Evolutionary conservation across 2,888 invertebrate species (phyloP).

Genomic region (Agrilus cyanescens): DNA sequence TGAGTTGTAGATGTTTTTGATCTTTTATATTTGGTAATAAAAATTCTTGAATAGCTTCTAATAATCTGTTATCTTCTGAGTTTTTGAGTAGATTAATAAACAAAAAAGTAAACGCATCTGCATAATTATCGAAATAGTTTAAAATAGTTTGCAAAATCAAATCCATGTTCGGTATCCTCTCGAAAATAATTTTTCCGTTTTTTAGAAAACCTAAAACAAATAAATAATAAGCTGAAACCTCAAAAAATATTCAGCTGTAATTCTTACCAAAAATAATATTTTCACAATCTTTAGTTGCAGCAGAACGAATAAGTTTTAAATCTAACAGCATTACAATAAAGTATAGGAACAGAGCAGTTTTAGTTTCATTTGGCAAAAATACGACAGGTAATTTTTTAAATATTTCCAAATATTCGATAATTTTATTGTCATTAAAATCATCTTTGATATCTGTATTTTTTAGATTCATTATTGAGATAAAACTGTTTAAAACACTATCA

Average conservation of each 20-base stretch:
- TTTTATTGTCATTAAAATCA: conserved; percentile 14
- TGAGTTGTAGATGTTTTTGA: conserved; percentile 20
- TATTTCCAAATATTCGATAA: conserved; percentile 18
- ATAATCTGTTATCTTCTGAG: conserved; percentile 16
- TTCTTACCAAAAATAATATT: conserved; percentile 23
- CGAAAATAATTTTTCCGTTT: conserved; percentile 17
- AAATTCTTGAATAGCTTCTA: conserved; percentile 17
- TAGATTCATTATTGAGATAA: too few species aligned
- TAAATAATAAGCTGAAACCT: conserved; percentile 4
- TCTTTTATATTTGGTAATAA: conserved; percentile 20
- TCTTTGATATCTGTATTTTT: conserved; percentile 2
- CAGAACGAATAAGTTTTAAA: conserved; percentile 9
- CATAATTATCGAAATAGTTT: conserved; percentile 19
- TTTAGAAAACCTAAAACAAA: conserved; percentile 22
- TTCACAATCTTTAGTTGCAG: conserved; percentile 10
- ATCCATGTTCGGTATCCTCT: conserved; percentile 16
- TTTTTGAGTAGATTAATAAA: conserved; percentile 23
- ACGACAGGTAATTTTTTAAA: conserved; percentile 24
- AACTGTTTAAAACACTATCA: neutral
- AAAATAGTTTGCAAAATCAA: conserved; percentile 17
- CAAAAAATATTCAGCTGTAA: neutral
- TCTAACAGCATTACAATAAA: conserved; percentile 24
- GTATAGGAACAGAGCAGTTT: conserved; percentile 23
- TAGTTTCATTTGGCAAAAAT: conserved; percentile 18
- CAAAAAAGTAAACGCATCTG: conserved; percentile 19